A percentile compares a stretch with the other conserved stretches of the same genome.
Conservation (phyloP, 2,797 vertebrate genomes). For the Microchirus variegatus region DNA sequence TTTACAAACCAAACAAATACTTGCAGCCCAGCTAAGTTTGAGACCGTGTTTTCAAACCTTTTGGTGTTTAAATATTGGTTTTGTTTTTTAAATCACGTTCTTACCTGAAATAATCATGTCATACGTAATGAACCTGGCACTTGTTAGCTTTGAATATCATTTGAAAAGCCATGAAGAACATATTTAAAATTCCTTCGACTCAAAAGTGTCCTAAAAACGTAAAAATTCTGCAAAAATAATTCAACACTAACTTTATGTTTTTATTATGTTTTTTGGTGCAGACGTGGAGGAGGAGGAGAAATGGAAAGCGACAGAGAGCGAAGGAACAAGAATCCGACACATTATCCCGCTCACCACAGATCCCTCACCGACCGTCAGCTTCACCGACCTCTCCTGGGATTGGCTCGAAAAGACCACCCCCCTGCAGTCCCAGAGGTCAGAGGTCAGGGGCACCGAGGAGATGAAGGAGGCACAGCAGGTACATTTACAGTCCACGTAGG, state of each 20-base stretch:
- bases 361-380: slow-evolving; percentile 47
- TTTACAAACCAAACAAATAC: no score
- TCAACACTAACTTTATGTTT: neutral
- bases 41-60: no score
- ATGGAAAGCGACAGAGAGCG: slow-evolving; percentile 16
- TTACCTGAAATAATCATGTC: no score
- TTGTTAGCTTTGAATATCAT: no score
- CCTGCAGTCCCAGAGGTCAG: slow-evolving; percentile 51
- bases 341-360: slow-evolving; percentile 63
- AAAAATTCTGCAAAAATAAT: no score
- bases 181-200: no score
- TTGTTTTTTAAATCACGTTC: no score
- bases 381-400: slow-evolving; percentile 68
- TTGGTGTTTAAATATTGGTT: no score
- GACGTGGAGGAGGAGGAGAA: slow-evolving; percentile 29
- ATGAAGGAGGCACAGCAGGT: slow-evolving; percentile 86
- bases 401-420: slow-evolving; percentile 48
- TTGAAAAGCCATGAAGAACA: no score
- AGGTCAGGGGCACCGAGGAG: slow-evolving; percentile 68
- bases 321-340: slow-evolving; percentile 24
- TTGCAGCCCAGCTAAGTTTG: no score
- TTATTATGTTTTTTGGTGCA: neutral
- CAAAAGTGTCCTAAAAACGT: no score
- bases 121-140: no score
- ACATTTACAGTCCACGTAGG: neutral